Conservation (phyloP, 2,113 vertebrate genomes). For the Ciconia boyciana region DNA sequence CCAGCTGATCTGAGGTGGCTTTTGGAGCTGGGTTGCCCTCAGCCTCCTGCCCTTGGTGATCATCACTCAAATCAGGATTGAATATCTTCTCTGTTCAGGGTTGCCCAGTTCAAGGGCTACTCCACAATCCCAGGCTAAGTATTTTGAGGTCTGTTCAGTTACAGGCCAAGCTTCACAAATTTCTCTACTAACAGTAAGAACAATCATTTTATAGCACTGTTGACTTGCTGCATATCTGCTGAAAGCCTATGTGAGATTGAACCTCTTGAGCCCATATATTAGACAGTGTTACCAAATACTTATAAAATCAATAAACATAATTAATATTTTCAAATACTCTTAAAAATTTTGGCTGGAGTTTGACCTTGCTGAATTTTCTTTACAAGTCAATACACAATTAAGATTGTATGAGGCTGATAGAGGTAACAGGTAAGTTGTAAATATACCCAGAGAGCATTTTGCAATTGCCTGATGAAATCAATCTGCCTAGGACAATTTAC, state of each 20-base stretch:
- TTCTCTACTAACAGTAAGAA: background rate
- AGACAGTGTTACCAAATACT: background rate
- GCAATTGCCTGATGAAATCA: background rate
- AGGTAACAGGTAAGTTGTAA: background rate
- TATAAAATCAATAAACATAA: background rate
- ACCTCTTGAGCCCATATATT: background rate
- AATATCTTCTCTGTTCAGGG: background rate
- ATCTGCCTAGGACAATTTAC: background rate
- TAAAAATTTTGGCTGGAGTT: background rate
- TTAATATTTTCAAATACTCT: background rate
- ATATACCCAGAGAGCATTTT: background rate
- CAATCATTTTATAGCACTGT: background rate
- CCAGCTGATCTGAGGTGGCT: background rate
- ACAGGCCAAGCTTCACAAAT: background rate
- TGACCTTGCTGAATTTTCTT: constrained; percentile 8
- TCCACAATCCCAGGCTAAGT: background rate
- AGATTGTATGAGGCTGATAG: constrained; percentile 11
- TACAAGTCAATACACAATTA: constrained; percentile 31
- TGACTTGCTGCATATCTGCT: background rate
- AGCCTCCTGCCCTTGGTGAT: background rate
- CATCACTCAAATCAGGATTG: background rate
- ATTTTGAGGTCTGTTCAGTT: background rate
- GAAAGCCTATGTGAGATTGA: background rate
- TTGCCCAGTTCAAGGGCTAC: background rate
- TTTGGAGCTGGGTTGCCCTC: background rate